Evolutionary conservation across 2,888 invertebrate species (phyloP), one percentile per base, ranked within the genome.

Genomic region (Pollenia labialis): DNA sequence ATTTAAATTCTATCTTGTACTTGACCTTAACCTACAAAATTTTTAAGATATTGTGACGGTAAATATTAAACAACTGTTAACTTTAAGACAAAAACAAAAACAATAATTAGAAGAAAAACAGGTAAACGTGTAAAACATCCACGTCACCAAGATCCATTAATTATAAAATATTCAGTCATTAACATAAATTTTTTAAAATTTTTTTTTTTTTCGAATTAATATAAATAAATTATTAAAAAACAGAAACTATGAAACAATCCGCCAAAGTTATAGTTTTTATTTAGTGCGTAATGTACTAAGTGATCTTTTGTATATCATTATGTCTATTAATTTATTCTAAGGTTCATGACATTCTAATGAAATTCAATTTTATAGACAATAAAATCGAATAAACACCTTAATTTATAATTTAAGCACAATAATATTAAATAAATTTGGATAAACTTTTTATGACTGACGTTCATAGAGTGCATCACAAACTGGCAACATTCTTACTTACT

Each of bases 121-220:
- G 32, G 48, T 68, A 58, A 32, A 18, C 16, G 6, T 23, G 40
- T 11, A 48, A 23, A 69, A 48, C 68, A 68, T 56, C 58, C 58
- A 58, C 77, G 48, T 58, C 11, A 42, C 16, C 16, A 48, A 32
- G 18, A 11, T 32, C 23, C 14, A 68, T 44, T 56, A 12, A 56
- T 66, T 52, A 54, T 72, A 72, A 56, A 18, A 74, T 56, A 66
- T 56, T 77, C n/a, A 68, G 7, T 32, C 2, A 77, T 68, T 68
- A 68, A 46, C 68, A 77, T 77, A 77, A 56, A 48, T 3, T 46
- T 54, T 68, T 32, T 32, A 2, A 40, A 8, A n/a, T 9, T 50
- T 23, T 68, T 68, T 48, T 50, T n/a, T 50, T 68, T 52, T 40
- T 23, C 18, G 18, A 23, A 23, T 23, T 23, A 23, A 23, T 23